Evolutionary conservation across 2,888 invertebrate genomes (phyloP).

Genomic region (Amphipyra berbera): DNA sequence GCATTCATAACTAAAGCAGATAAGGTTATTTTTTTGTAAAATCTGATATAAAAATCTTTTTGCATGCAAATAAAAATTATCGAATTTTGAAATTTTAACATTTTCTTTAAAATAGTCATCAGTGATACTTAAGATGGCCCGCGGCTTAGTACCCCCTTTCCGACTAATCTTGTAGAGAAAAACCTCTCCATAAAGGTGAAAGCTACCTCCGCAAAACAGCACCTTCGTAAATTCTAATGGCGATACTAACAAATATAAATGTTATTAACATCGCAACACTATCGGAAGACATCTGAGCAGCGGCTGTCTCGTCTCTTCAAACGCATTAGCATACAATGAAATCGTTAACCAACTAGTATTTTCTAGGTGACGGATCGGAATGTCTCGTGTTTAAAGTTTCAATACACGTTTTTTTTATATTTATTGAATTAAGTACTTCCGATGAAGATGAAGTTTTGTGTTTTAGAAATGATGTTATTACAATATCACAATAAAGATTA

Average conservation of each 20-base stretch:
- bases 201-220: neutral
- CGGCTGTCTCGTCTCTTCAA: slow-evolving; percentile 38
- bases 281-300: slow-evolving; percentile 40
- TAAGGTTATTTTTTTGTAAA: too few relatives aligned
- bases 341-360: slow-evolving; percentile 48
- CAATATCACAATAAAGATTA: too few relatives aligned
- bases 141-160: too few relatives aligned
- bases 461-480: neutral
- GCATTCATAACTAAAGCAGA: too few relatives aligned
- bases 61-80: too few relatives aligned
- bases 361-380: slow-evolving; percentile 50
- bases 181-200: too few relatives aligned
- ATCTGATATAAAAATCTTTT: too few relatives aligned
- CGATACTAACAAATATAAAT: slow-evolving; percentile 35
- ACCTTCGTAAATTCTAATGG: slow-evolving; percentile 21
- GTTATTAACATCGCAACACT: slow-evolving; percentile 41
- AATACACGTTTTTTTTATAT: slow-evolving; percentile 37
- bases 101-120: too few relatives aligned
- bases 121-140: too few relatives aligned
- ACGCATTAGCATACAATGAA: slow-evolving; percentile 67
- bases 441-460: neutral
- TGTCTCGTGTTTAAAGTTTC: slow-evolving; percentile 36
- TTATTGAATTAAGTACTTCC: slow-evolving; percentile 5
- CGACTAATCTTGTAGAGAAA: too few relatives aligned
- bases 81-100: too few relatives aligned